Evolutionary conservation across 2,113 vertebrate species (phyloP).

Genomic region (Microcebus griseorufus): DNA sequence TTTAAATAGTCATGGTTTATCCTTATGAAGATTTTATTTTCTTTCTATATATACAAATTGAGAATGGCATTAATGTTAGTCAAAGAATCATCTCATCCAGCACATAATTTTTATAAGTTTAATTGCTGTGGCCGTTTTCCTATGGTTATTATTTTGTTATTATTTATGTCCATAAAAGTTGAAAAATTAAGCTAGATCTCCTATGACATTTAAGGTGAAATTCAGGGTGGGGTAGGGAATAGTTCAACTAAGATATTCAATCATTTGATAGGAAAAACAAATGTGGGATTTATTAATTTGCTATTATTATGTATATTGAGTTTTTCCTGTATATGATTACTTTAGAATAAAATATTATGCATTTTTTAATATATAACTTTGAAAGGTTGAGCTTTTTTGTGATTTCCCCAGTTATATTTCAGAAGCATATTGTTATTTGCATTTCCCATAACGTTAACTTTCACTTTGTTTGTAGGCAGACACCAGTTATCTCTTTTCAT

Average conservation of each 20-base stretch:
- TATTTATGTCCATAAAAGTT: background rate
- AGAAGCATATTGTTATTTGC: background rate
- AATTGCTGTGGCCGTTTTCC: background rate
- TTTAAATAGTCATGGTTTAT: background rate
- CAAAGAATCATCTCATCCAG: constrained; percentile 36
- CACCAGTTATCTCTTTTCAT: background rate
- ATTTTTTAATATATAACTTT: background rate
- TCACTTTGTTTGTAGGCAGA: constrained; percentile 22
- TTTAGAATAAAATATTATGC: background rate
- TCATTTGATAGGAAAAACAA: background rate
- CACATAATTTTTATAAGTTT: background rate
- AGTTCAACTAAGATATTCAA: background rate
- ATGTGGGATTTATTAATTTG: background rate
- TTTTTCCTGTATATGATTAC: background rate
- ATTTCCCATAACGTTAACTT: background rate
- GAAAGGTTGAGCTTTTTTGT: background rate
- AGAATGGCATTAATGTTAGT: constrained; percentile 29
- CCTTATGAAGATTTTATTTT: background rate
- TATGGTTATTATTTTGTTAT: background rate
- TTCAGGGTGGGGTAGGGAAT: background rate
- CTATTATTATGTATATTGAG: background rate
- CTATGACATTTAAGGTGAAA: constrained; percentile 39
- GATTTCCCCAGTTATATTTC: background rate
- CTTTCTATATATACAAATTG: background rate
- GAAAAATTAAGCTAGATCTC: background rate